Conservation (phyloP, 2,797 vertebrate species). For the Loris lydekkerianus region DNA sequence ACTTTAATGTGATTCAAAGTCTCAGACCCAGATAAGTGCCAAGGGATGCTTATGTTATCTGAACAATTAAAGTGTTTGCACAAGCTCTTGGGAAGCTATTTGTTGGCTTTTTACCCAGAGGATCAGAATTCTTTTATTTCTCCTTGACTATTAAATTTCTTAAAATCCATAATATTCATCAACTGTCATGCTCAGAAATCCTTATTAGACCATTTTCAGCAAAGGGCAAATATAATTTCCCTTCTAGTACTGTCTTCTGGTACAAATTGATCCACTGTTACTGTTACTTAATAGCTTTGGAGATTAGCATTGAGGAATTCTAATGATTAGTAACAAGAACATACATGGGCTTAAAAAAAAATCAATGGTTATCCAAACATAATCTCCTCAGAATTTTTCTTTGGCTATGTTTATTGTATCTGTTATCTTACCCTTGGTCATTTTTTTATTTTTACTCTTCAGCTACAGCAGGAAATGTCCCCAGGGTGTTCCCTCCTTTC, state of each 20-base stretch:
- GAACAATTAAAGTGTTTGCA: slow-evolving; percentile 24
- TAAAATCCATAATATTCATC: slow-evolving; percentile 31
- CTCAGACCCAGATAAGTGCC: slow-evolving; percentile 39
- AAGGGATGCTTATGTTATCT: not conserved
- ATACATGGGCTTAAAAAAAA: slow-evolving; percentile 13
- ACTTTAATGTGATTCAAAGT: not conserved
- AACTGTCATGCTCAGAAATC: slow-evolving; percentile 24
- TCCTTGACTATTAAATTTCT: slow-evolving; percentile 40
- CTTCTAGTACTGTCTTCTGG: not conserved
- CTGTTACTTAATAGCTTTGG: not conserved
- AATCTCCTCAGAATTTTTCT: not conserved
- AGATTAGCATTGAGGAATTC: slow-evolving; percentile 15
- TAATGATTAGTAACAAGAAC: not conserved
- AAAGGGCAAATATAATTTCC: slow-evolving; percentile 40
- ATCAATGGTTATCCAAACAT: slow-evolving; percentile 10
- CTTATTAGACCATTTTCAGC: slow-evolving; percentile 5
- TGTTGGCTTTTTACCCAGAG: slow-evolving; percentile 36
- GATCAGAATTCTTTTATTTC: slow-evolving; percentile 30
- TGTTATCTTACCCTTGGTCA: not conserved
- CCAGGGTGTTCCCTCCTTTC: slow-evolving; percentile 40
- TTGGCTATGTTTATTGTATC: not conserved
- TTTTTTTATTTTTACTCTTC: slow-evolving; percentile 49
- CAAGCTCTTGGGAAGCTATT: not conserved
- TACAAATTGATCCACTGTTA: not conserved
- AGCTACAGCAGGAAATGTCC: slow-evolving; percentile 41